These are phyloP conservation scores for Phyto melanocephala DNA, from an alignment of 2,888 invertebrate species.

Conservation along the genomic window DNA sequence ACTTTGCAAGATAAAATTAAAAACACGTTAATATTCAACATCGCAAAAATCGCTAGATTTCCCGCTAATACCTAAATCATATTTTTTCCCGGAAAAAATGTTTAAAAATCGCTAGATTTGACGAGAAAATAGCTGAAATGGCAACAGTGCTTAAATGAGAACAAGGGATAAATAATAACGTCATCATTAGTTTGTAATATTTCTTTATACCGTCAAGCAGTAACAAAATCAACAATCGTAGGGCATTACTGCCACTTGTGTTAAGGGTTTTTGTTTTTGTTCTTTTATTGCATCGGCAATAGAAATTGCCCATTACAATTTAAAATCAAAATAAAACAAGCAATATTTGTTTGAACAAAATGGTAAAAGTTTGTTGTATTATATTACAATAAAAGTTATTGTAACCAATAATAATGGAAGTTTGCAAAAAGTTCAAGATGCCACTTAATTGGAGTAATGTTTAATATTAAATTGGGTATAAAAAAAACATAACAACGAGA, in stretches of 20 bases:
- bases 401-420: slow-evolving; percentile 4
- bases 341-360: not conserved
- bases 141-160: no score
- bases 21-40: no score
- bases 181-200: slow-evolving; percentile 22
- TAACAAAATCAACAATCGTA: not conserved
- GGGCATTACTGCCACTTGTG: slow-evolving; percentile 21
- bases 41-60: no score
- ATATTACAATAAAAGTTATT: slow-evolving; percentile 30
- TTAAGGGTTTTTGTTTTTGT: not conserved
- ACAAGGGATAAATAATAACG: not conserved
- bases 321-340: slow-evolving; percentile 23
- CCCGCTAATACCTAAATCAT: no score
- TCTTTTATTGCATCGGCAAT: not conserved
- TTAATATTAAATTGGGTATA: slow-evolving; percentile 4
- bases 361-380: slow-evolving; percentile 39
- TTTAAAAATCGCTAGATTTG: no score
- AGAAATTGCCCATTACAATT: slow-evolving; percentile 44
- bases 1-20: no score
- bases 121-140: no score
- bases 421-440: slow-evolving; percentile 42
- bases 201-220: no score
- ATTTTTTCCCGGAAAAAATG: no score
- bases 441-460: slow-evolving; percentile 42
- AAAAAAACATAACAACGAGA: no score